Conservation (phyloP, 2,888 invertebrate genomes). For the Empis livida region DNA sequence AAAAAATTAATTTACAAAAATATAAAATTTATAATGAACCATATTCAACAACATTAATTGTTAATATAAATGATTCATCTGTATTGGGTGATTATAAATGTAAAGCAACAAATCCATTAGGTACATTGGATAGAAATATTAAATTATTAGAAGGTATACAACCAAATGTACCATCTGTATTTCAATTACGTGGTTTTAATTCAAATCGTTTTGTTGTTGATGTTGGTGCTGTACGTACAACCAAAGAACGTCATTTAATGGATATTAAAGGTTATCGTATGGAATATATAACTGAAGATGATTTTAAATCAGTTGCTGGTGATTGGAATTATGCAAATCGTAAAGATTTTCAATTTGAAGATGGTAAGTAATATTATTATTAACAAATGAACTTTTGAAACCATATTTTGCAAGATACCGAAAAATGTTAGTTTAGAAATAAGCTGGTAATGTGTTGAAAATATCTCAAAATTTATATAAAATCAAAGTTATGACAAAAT, state of each 20-base stretch:
- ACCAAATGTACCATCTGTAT: conserved; percentile 38
- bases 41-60: conserved; percentile 28
- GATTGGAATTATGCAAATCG: conserved; percentile 34
- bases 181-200: conserved; percentile 31
- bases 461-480: too few species aligned
- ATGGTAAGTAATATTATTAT: conserved; percentile 23
- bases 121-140: conserved; percentile 38
- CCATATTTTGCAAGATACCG: too few species aligned
- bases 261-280: conserved; percentile 35
- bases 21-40: conserved; percentile 25
- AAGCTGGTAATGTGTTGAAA: too few species aligned
- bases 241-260: conserved; percentile 25
- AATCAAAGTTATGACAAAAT: too few species aligned
- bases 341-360: conserved; percentile 30
- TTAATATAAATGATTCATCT: conserved; percentile 23
- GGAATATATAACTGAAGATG: conserved; percentile 30
- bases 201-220: conserved; percentile 36
- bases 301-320: conserved; percentile 29
- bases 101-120: conserved; percentile 39
- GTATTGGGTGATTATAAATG: conserved; percentile 43
- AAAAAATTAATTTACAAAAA: conserved; percentile 26
- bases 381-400: too few species aligned
- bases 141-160: conserved; percentile 40
- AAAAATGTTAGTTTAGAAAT: too few species aligned
- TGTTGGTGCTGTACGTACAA: conserved; percentile 26